Evolutionary conservation across 2,888 invertebrate species (phyloP), one percentile per base, ranked within the genome.

Genomic region (Andricus quercusramuli): DNA sequence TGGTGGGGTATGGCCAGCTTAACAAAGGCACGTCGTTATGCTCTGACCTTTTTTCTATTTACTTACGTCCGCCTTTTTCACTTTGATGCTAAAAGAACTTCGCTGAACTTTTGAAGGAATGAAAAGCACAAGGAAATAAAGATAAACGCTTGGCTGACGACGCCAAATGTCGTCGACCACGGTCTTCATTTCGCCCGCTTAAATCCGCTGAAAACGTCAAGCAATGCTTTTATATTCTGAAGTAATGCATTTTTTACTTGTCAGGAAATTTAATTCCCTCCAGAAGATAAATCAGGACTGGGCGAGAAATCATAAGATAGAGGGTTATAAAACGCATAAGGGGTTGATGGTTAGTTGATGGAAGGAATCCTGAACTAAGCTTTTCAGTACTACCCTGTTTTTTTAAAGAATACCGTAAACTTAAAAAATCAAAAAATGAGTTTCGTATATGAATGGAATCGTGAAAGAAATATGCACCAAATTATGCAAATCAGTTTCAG

Each of bases 61-160:
- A 74, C 74, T 56, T 56, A 74, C 56, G 56, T 74, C n/a, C 51
- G 32, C 51, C 32, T 74, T 56, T 74, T 56, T 74, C 32, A 56
- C 56, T 74, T 74, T 74, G 11, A 6, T 29, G 51, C 32, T 56
- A 6, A 56, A 56, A 56, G 56, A 74, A 74, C 20, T 32, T 51
- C 32, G 32, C 74, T 56, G 51, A 74, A 74, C 74, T 74, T 74
- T 74, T 56, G 32, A 56, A 20, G 29, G 74, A 74, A 32, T 74
- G 56, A 74, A 74, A 74, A 74, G 56, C n/a, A 20, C 47, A 17
- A 56, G 32, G 37, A 56, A 70, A 74, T 74, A 74, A 74, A 74
- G 74, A 74, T 74, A 74, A 74, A 74, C 74, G 51, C 74, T 74
- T 56, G 74, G 74, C 74, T 74, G 74, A 74, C 56, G 51, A 74